These are phyloP conservation scores for Dissostichus mawsoni DNA, from an alignment of 2,113 vertebrate genomes.

Conservation along the genomic window DNA sequence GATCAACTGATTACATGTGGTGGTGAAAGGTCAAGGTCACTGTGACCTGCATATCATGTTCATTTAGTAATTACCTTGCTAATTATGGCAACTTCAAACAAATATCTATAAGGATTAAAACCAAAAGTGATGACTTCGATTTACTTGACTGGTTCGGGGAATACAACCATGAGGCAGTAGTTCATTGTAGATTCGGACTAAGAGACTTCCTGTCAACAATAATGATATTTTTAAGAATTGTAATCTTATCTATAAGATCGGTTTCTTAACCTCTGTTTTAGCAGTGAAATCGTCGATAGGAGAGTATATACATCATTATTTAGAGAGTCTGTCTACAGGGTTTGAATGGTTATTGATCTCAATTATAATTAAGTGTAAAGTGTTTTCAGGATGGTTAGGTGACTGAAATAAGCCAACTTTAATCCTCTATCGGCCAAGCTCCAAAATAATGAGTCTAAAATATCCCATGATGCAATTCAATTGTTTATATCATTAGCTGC, in stretches of 20 bases:
- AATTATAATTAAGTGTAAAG: neutral
- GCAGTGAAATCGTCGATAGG: neutral
- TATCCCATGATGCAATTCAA: neutral
- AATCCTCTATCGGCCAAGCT: neutral
- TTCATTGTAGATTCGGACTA: neutral
- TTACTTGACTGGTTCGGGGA: no score
- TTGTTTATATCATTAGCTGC: neutral
- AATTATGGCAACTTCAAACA: no score
- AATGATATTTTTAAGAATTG: neutral
- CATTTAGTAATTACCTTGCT: no score
- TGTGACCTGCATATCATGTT: no score
- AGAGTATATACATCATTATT: neutral
- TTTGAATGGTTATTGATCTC: neutral
- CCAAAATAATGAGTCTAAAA: neutral
- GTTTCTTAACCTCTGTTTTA: neutral
- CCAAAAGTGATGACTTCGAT: no score
- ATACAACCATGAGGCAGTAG: no score
- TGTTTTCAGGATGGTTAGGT: neutral
- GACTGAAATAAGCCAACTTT: neutral
- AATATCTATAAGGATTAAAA: no score
- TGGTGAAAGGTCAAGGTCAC: no score
- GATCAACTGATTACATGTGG: no score
- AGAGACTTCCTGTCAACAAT: neutral
- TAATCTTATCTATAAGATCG: neutral
- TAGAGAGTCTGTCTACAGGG: neutral